Evolutionary conservation across 2,888 invertebrate genomes (phyloP).

Genomic region (Drosophila testacea): DNA sequence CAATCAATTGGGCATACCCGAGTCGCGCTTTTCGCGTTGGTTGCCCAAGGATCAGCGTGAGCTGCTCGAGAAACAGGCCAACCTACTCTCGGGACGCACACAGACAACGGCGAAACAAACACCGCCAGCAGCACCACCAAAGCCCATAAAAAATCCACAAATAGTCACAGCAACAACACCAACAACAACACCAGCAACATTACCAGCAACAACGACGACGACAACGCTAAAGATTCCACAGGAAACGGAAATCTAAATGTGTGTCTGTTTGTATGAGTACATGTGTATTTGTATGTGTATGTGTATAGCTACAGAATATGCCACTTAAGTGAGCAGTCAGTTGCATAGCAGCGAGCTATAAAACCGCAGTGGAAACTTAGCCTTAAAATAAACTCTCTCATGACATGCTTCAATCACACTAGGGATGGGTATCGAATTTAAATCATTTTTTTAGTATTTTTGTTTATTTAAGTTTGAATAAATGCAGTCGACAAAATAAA

Average conservation of each 20-base stretch:
- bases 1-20: conserved; percentile 84
- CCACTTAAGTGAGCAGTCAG: conserved; percentile 5
- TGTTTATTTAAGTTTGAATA: no score
- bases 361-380: conserved; percentile 7
- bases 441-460: no score
- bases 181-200: conserved; percentile 33
- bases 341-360: conserved; percentile 51
- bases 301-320: conserved; percentile 23
- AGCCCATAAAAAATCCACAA: conserved; percentile 29
- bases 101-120: conserved; percentile 22
- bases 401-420: conserved; percentile 29
- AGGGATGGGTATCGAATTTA: no score
- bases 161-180: conserved; percentile 11
- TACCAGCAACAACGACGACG: conserved; percentile 21
- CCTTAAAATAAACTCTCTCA: conserved; percentile 38
- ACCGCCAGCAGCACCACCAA: conserved; percentile 31
- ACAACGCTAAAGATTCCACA: conserved; percentile 71
- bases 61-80: conserved; percentile 84
- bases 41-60: conserved; percentile 84
- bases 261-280: conserved; percentile 12
- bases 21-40: conserved; percentile 84
- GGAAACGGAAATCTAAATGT: conserved; percentile 83
- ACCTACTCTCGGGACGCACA: conserved; percentile 78
- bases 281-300: conserved; percentile 29
- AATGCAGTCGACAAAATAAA: no score